Evolutionary conservation across 1,140 invertebrate genomes (phyloP), one percentile per base, ranked within the genome.

Genomic region (Heliothis subflexa): DNA sequence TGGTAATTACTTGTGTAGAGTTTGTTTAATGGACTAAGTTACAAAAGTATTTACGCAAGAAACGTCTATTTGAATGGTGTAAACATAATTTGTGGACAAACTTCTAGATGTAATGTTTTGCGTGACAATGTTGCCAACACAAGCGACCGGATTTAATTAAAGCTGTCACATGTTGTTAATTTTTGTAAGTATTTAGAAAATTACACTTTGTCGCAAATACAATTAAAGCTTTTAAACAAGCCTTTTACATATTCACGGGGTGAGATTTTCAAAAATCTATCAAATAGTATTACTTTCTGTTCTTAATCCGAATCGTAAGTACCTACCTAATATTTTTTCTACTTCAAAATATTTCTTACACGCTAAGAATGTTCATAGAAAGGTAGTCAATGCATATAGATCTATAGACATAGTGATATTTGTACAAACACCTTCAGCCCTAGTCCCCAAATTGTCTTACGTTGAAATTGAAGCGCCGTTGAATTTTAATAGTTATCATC

Each of bases 51-150:
- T 87, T 89, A 89, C 83, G 86, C 88, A 89, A 87, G 82, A 72
- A 85, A 85, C 82, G 86, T 89, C 84, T 88, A 91, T 91, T 89
- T 88, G 86, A 92, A 90, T 89, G 87, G 87, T 90, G 88, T 88
- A 92, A 90, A 92, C 85, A 89, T 91, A 91, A 92, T 91, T 91
- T 93, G 89, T 89, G 86, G 88, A 85, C 74, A 86, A 92, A 91
- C 86, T 92, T 91, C 80, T 80, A 79, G 83, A 87, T 89, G 85
- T 90, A 89, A 91, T 89, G 88, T 86, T 88, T 86, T 79, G 85
- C 75, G 84, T 81, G 87, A 87, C 86, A 85, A 83, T 82, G 88
- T 86, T 78, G 74, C 77, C 82, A 80, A 85, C 87, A 89, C 88
- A 88, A 86, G 83, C 82, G 81, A 78, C 78, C 83, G 83, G 85